A percentile compares a stretch with the other conserved stretches of the same genome.
phyloP scores from a whole-genome alignment of 2,113 vertebrate genomes.

The Ranitomeya variabilis region DNA sequence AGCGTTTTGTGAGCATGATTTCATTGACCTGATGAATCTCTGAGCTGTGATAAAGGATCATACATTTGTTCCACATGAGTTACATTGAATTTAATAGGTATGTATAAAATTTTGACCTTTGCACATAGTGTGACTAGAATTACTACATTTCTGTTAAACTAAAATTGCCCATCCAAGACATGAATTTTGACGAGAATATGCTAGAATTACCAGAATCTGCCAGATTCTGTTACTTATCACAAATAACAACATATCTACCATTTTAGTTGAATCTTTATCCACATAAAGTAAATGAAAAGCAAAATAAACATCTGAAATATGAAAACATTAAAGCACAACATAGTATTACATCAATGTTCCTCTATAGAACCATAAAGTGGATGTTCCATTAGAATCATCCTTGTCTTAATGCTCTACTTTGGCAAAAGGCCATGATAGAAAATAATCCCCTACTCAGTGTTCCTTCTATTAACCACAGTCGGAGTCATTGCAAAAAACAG shows the following conservation, averaged over 20 bases:
- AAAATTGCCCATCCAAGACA: not conserved
- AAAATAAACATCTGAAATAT: no score
- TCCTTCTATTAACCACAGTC: no score
- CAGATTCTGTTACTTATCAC: not conserved
- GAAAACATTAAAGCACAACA: no score
- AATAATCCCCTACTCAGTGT: no score
- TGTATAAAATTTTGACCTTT: conserved; percentile 14
- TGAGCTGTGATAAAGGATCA: conserved; percentile 1
- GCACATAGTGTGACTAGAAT: not conserved
- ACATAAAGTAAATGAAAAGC: no score
- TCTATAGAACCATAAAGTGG: no score
- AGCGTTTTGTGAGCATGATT: not conserved
- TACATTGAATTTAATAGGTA: not conserved
- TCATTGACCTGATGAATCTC: conserved; percentile 16
- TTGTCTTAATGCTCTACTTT: no score
- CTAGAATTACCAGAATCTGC: not conserved
- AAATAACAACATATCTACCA: not conserved
- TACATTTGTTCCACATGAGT: conserved; percentile 3
- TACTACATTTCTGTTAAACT: not conserved
- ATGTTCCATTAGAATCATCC: no score
- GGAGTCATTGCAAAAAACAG: no score
- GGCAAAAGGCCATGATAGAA: no score
- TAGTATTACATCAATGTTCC: no score
- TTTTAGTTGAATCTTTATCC: no score
- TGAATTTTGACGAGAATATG: not conserved